A percentile compares a stretch with the other conserved stretches of the same genome.
Conservation (phyloP, 2,113 vertebrate species). For the Empidonax alnorum region DNA sequence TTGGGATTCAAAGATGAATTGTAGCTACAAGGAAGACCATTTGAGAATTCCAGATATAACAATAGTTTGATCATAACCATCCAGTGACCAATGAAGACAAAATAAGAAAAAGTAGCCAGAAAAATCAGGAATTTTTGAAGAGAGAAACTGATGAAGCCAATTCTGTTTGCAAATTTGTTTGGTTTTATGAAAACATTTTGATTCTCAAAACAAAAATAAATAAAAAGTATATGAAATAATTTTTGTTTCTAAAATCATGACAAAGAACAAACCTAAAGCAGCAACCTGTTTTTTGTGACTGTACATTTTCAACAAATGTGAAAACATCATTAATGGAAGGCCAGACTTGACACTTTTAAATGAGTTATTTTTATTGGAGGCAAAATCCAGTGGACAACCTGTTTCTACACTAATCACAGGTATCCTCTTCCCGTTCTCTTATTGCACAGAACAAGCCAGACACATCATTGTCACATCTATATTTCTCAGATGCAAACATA, state of each 20-base stretch:
- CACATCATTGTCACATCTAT: neutral
- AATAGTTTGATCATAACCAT: neutral
- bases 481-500: neutral
- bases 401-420: neutral
- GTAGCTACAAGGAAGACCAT: neutral
- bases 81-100: neutral
- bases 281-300: neutral
- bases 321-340: neutral
- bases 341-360: neutral
- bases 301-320: neutral
- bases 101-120: neutral
- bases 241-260: neutral
- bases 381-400: neutral
- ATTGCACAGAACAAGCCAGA: neutral
- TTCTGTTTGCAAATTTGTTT: neutral
- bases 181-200: neutral
- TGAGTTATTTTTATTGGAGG: neutral
- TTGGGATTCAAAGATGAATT: neutral
- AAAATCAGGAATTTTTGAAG: neutral
- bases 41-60: neutral
- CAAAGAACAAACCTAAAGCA: neutral
- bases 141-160: neutral
- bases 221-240: neutral
- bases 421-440: neutral
- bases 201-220: neutral